Percentiles rank a stretch among this genome's conserved stretches.
phyloP scores from a whole-genome alignment of 1,140 invertebrate genomes.

The Solen grandis region DNA sequence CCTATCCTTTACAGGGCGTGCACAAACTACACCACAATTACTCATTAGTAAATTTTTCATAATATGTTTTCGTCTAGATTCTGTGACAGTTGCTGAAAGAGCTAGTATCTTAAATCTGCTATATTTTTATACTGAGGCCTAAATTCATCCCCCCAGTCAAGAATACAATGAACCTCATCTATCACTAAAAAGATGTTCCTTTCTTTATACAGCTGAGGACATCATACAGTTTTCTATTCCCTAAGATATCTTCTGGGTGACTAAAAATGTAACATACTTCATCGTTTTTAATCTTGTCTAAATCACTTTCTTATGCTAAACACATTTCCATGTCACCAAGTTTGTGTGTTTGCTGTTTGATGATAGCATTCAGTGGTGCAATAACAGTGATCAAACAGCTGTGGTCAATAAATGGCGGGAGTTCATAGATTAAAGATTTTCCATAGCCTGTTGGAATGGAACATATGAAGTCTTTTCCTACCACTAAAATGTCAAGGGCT shows the following conservation, averaged over 20 bases:
- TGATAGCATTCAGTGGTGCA: constrained; percentile 16
- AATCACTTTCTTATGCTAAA: background rate
- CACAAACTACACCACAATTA: background rate
- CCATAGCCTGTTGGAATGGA: constrained; percentile 8
- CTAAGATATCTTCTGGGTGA: constrained; percentile 9
- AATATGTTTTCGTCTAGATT: background rate
- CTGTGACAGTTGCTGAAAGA: background rate
- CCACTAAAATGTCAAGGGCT: background rate
- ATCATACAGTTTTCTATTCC: background rate
- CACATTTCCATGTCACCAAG: background rate
- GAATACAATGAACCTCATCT: constrained; percentile 6
- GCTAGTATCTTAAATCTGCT: constrained; percentile 18
- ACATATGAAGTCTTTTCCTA: constrained; percentile 12
- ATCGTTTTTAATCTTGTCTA: background rate
- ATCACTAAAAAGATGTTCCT: constrained; percentile 3
- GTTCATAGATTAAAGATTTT: constrained; percentile 6
- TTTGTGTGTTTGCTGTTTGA: constrained; percentile 5
- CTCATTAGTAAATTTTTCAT: background rate
- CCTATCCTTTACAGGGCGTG: constrained; percentile 7
- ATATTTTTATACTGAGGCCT: constrained; percentile 16
- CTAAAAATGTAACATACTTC: background rate
- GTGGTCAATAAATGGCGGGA: constrained; percentile 9
- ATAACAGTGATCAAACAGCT: constrained; percentile 2
- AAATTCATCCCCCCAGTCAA: constrained; percentile 1
- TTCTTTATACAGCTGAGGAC: background rate